These are phyloP conservation scores for Heliothis subflexa DNA, from an alignment of 1,140 invertebrate species.

Conservation along the genomic window DNA sequence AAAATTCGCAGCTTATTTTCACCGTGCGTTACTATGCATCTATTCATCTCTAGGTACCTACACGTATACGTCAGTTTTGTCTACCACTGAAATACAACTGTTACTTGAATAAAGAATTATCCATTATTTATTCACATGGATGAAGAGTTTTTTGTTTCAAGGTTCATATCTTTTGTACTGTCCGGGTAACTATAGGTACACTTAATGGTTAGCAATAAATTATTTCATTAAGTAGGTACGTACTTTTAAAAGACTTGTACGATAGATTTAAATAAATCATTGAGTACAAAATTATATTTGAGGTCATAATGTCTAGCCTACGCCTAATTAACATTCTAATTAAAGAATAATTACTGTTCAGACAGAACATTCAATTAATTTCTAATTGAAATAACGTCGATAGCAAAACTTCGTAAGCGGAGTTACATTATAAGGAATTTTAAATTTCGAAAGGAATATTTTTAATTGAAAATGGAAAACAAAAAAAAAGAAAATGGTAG, in stretches of 20 bases:
- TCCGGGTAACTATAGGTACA: too few relatives aligned
- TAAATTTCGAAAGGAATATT: slow-evolving; percentile 29
- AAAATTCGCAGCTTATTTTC: slow-evolving; percentile 77
- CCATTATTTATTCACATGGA: neutral
- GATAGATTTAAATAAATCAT: slow-evolving; percentile 19
- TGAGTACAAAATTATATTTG: neutral
- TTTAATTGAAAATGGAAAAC: slow-evolving; percentile 49
- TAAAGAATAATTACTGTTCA: slow-evolving; percentile 18
- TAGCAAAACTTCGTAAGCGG: neutral
- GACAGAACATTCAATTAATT: slow-evolving; percentile 15
- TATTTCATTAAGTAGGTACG: neutral
- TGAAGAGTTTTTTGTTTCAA: neutral
- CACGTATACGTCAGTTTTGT: slow-evolving; percentile 3
- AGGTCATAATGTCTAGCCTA: slow-evolving; percentile 10
- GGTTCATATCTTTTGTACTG: neutral
- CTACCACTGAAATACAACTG: slow-evolving; percentile 18
- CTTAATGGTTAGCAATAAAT: neutral
- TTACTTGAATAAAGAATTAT: slow-evolving; percentile 11
- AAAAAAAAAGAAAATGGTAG: slow-evolving; percentile 50
- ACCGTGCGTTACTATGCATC: slow-evolving; percentile 49
- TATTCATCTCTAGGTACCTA: neutral
- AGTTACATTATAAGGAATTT: slow-evolving; percentile 3
- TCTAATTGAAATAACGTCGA: slow-evolving; percentile 19
- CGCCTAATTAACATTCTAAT: slow-evolving; percentile 8
- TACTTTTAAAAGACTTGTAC: neutral